Evolutionary conservation across 2,113 vertebrate species (phyloP).

Genomic region (Natator depressus): DNA sequence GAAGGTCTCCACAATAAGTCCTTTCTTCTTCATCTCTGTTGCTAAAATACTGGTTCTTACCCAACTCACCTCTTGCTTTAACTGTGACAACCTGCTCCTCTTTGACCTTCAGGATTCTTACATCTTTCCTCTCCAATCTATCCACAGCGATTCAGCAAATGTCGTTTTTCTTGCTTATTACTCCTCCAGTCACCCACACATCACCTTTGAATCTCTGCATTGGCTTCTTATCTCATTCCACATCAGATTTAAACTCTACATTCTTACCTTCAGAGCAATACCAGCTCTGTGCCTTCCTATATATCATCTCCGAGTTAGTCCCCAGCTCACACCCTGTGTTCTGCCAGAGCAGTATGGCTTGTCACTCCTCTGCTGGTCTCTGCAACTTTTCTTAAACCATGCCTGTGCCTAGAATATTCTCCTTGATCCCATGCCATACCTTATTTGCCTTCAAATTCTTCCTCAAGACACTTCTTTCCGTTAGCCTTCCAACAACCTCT

Average conservation of each 20-base stretch:
- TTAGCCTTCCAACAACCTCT: neutral
- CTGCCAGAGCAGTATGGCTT: neutral
- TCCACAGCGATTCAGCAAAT: neutral
- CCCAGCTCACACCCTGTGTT: neutral
- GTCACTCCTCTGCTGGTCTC: neutral
- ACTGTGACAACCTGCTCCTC: constrained; percentile 6
- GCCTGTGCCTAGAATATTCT: neutral
- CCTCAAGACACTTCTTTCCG: neutral
- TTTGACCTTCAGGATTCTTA: constrained; percentile 3
- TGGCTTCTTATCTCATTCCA: neutral
- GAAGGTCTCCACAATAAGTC: constrained; percentile 30
- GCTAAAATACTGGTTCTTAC: constrained; percentile 10
- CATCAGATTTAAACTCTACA: neutral
- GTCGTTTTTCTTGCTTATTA: neutral
- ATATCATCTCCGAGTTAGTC: neutral
- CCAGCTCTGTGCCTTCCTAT: neutral
- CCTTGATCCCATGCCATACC: neutral
- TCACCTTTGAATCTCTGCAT: neutral
- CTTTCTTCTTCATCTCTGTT: constrained; percentile 1
- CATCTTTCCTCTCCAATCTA: neutral
- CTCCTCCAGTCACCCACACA: neutral
- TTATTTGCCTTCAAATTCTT: neutral
- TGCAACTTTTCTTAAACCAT: neutral
- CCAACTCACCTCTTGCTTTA: neutral
- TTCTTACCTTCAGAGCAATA: neutral